Percentiles rank a stretch among this genome's conserved stretches.
Evolutionary conservation across 2,797 vertebrate genomes (phyloP).

Genomic region (Lemur catta): DNA sequence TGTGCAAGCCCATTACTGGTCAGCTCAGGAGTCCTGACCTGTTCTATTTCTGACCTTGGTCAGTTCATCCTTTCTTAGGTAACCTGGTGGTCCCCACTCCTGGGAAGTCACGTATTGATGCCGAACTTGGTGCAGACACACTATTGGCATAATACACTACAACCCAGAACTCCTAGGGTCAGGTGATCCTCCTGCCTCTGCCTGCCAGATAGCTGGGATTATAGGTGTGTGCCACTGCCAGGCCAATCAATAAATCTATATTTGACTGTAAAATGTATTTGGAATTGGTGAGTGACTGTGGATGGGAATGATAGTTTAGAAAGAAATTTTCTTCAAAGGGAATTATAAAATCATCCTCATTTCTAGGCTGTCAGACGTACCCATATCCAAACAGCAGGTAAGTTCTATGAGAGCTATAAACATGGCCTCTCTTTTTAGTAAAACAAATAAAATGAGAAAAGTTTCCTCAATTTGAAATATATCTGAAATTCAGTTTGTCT

Average conservation of each 20-base stretch:
- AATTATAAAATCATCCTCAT: background rate
- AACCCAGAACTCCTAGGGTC: too few species aligned
- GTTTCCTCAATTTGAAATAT: background rate
- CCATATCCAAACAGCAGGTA: background rate
- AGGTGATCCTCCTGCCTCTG: too few species aligned
- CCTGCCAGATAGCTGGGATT: background rate
- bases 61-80: background rate
- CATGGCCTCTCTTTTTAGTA: background rate
- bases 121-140: background rate
- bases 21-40: background rate
- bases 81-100: background rate
- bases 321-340: constrained; percentile 14
- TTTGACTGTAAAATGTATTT: constrained; percentile 18
- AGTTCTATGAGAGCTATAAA: background rate
- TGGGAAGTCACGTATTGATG: background rate
- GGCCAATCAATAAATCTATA: background rate
- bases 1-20: background rate
- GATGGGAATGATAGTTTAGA: background rate
- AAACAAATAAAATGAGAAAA: background rate
- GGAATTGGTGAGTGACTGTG: background rate
- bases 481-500: background rate
- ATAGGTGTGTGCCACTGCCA: background rate
- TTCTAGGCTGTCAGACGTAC: background rate
- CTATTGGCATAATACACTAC: too few species aligned
- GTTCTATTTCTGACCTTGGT: background rate